Evolutionary conservation across 2,113 vertebrate genomes (phyloP).

Genomic region (Solea senegalensis): DNA sequence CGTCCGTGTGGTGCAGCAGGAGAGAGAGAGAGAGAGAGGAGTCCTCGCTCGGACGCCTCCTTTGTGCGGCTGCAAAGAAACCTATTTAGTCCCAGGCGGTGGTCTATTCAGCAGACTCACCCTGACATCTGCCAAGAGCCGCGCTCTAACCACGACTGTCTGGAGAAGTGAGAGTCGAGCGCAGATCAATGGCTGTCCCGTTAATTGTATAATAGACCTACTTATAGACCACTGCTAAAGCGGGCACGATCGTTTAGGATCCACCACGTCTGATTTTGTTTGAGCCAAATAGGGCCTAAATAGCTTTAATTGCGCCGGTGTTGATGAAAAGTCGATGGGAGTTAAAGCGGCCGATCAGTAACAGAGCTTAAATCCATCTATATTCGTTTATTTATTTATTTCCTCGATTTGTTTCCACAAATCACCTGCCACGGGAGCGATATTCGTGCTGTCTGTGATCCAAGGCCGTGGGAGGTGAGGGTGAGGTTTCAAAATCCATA

Average conservation of each 20-base stretch:
- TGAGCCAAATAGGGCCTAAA: conserved; percentile 85
- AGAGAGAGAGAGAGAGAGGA: conserved; percentile 62
- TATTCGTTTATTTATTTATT: conserved; percentile 79
- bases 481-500: conserved; percentile 8
- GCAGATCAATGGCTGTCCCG: conserved; percentile 75
- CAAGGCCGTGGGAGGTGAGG: conserved; percentile 51
- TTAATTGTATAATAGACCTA: conserved; percentile 78
- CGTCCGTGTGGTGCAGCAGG: conserved; percentile 57
- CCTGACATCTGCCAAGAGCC: conserved; percentile 87
- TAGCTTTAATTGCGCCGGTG: conserved; percentile 92
- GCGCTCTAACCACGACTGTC: conserved; percentile 73
- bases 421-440: conserved; percentile 72
- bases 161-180: conserved; percentile 48
- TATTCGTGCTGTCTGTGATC: conserved; percentile 72
- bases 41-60: conserved; percentile 85
- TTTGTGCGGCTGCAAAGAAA: conserved; percentile 84
- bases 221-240: conserved; percentile 71
- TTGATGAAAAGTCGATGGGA: conserved; percentile 95
- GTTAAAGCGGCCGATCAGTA: conserved; percentile 83
- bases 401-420: conserved; percentile 76
- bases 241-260: conserved; percentile 74
- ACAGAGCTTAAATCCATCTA: conserved; percentile 76
- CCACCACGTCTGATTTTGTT: conserved; percentile 83
- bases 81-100: conserved; percentile 79
- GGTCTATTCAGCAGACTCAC: conserved; percentile 73